Conservation (phyloP, 2,113 vertebrate genomes). For the Xyrauchen texanus region DNA sequence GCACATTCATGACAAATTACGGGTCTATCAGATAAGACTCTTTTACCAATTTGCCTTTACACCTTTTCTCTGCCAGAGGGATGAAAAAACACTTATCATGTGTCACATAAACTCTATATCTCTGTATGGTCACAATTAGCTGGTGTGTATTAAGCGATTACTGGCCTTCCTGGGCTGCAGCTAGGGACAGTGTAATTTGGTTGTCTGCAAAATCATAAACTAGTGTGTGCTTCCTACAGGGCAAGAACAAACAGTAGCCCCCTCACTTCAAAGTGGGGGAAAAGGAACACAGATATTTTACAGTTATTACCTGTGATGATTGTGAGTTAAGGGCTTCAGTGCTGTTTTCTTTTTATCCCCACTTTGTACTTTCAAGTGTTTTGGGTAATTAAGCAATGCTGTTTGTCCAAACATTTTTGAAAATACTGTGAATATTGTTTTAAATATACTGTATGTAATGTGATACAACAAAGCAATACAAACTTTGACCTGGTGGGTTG, state of each 20-base stretch:
- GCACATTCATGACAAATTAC: conserved; percentile 52
- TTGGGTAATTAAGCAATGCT: too few relatives aligned
- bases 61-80: conserved; percentile 36
- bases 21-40: conserved; percentile 47
- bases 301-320: conserved; percentile 59
- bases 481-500: too few relatives aligned
- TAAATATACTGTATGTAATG: too few relatives aligned
- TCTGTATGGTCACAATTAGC: conserved; percentile 49
- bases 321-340: conserved; percentile 49
- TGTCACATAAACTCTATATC: conserved; percentile 41
- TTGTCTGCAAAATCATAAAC: conserved; percentile 54
- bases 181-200: conserved; percentile 48
- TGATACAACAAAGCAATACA: too few relatives aligned
- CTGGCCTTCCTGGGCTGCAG: conserved; percentile 32
- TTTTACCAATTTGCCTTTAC: conserved; percentile 45
- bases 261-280: conserved; percentile 59
- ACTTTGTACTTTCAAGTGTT: background rate
- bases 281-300: conserved; percentile 57
- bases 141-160: conserved; percentile 43
- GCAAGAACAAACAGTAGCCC: conserved; percentile 53
- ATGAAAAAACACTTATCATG: conserved; percentile 51
- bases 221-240: conserved; percentile 33
- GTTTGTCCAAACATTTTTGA: too few relatives aligned
- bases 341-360: conserved; percentile 29
- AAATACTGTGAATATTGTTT: too few relatives aligned